phyloP scores from a whole-genome alignment of 2,888 invertebrate species.

The Colostygia pectinataria region DNA sequence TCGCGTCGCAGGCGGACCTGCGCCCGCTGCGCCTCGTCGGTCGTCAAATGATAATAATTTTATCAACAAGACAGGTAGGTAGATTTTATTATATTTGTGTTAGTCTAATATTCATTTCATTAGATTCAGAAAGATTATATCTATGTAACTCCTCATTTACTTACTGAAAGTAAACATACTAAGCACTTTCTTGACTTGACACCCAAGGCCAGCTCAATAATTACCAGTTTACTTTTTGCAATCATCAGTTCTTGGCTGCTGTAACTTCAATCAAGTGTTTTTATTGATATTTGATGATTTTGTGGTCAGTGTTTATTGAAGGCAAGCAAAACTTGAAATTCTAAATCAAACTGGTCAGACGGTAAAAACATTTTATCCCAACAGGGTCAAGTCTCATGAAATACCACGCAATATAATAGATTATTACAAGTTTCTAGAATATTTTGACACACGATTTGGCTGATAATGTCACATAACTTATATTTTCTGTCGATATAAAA shows the following conservation, averaged over 20 bases:
- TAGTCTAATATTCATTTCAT: too few relatives aligned
- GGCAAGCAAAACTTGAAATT: neutral
- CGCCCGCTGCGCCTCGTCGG: too few relatives aligned
- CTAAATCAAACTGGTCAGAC: neutral
- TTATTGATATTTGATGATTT: conserved; percentile 11
- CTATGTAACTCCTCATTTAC: conserved; percentile 8
- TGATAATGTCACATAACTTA: too few relatives aligned
- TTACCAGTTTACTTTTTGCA: conserved; percentile 15
- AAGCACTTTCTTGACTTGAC: conserved; percentile 16
- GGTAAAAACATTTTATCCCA: neutral
- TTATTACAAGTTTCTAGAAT: too few relatives aligned
- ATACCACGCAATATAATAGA: too few relatives aligned
- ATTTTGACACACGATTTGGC: too few relatives aligned
- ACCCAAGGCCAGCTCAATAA: conserved; percentile 16
- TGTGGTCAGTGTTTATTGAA: conserved; percentile 4
- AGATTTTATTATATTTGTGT: too few relatives aligned
- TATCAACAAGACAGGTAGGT: neutral
- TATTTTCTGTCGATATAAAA: too few relatives aligned
- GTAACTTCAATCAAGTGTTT: conserved; percentile 14
- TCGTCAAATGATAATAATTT: conserved; percentile 3
- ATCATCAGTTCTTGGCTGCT: conserved; percentile 5
- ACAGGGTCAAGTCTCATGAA: neutral
- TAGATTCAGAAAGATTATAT: too few relatives aligned
- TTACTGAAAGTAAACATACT: conserved; percentile 7
- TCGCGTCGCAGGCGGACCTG: too few relatives aligned